Percentiles rank a stretch among this genome's conserved stretches.
Evolutionary conservation across 1,140 invertebrate species (phyloP).

Genomic region (Drosophila pseudoobscura): DNA sequence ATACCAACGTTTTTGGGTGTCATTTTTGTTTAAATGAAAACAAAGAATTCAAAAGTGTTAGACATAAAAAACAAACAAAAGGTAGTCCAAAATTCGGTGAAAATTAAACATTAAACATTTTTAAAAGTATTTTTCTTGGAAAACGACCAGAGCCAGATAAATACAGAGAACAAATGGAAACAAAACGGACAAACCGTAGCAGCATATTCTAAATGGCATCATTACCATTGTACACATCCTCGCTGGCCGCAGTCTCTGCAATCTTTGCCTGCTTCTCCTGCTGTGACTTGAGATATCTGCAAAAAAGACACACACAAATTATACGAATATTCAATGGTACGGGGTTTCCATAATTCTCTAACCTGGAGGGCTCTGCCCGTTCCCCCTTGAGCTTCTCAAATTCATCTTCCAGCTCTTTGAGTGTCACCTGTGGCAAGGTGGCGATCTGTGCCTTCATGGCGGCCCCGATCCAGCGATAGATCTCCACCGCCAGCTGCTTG

Average conservation of each 20-base stretch:
- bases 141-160: too few species aligned
- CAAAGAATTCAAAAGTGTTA: neutral
- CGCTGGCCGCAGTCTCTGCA: slow-evolving; percentile 85
- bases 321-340: neutral
- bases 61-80: too few species aligned
- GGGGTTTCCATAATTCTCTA: neutral
- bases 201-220: neutral
- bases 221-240: slow-evolving; percentile 84
- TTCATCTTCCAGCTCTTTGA: slow-evolving; percentile 94
- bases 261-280: slow-evolving; percentile 90
- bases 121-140: too few species aligned
- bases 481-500: slow-evolving; percentile 94
- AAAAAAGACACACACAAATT: neutral
- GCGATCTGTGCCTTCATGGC: slow-evolving; percentile 94
- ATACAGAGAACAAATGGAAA: too few species aligned
- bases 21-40: neutral
- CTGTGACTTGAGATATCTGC: slow-evolving; percentile 93
- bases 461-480: slow-evolving; percentile 95
- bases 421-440: slow-evolving; percentile 93
- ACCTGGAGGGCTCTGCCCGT: slow-evolving; percentile 88
- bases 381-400: slow-evolving; percentile 90
- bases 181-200: neutral
- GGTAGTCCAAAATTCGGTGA: neutral
- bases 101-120: neutral
- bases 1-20: too few species aligned